Evolutionary conservation across 1,140 invertebrate species (phyloP).

Genomic region (Brachionus koreanus): DNA sequence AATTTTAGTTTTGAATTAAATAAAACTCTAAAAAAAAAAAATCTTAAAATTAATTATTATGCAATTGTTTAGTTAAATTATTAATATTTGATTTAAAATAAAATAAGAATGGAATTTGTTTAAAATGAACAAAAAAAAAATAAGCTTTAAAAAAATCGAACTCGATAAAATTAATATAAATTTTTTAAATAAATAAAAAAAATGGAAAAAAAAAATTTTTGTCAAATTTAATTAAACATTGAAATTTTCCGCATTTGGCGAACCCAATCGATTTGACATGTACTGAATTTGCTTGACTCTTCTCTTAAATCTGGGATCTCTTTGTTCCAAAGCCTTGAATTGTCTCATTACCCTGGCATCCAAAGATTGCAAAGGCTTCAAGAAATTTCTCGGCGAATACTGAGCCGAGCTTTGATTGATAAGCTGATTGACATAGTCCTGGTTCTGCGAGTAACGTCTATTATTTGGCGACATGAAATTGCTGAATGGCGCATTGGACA

Average conservation of each 20-base stretch:
- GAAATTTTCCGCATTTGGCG: not conserved
- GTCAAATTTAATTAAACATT: constrained; percentile 1
- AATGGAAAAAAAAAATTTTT: not conserved
- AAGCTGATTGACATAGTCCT: not conserved
- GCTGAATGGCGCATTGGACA: not conserved
- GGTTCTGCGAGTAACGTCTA: not conserved
- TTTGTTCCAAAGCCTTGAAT: constrained; percentile 29
- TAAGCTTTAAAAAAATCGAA: not conserved
- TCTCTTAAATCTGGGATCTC: constrained; percentile 29
- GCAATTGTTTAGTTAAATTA: not conserved
- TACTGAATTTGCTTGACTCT: constrained; percentile 32
- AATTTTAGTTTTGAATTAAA: not conserved
- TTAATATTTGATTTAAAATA: no score
- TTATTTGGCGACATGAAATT: constrained; percentile 12
- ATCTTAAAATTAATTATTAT: constrained; percentile 6
- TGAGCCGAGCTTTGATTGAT: not conserved
- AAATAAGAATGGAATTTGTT: not conserved
- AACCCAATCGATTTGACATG: constrained; percentile 27
- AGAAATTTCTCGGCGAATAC: constrained; percentile 37
- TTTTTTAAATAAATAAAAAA: not conserved
- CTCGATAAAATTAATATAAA: constrained; percentile 1
- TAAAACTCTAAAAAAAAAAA: constrained; percentile 19
- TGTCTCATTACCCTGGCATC: constrained; percentile 35
- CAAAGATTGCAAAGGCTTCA: constrained; percentile 37
- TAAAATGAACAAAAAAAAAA: not conserved